phyloP scores from a whole-genome alignment of 2,113 vertebrate species.

The Origma solitaria region DNA sequence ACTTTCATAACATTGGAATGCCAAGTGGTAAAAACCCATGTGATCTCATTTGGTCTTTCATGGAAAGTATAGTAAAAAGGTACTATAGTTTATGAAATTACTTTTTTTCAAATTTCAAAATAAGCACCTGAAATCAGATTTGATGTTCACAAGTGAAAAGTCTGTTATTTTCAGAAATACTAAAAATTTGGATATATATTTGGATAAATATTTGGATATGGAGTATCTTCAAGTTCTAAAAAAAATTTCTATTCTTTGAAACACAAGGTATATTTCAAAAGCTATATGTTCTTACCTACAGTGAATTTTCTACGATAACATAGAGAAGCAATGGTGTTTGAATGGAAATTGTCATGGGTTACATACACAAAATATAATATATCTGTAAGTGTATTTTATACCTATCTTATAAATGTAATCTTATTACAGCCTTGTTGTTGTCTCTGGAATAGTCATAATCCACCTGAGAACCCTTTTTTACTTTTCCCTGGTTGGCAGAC shows the following conservation, averaged over 20 bases:
- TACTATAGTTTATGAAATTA: background rate
- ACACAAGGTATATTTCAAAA: background rate
- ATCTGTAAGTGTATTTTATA: background rate
- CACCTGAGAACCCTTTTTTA: background rate
- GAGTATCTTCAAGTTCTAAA: background rate
- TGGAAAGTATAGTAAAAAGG: background rate
- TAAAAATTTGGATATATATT: background rate
- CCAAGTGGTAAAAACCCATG: background rate
- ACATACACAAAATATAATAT: background rate
- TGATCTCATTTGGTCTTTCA: background rate
- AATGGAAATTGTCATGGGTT: background rate
- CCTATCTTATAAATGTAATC: background rate
- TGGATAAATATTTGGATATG: background rate
- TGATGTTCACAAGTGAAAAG: background rate
- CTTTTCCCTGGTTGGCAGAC: background rate
- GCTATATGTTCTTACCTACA: background rate
- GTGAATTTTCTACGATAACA: background rate
- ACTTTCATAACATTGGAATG: background rate
- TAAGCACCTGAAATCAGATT: background rate
- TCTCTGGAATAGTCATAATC: background rate
- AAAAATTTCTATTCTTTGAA: background rate
- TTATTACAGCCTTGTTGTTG: background rate
- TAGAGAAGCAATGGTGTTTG: background rate
- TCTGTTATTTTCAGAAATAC: background rate
- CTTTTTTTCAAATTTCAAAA: background rate